Base-by-base conservation (phyloP, 2,113 vertebrate species). In the Eudyptes chrysolophus region DNA sequence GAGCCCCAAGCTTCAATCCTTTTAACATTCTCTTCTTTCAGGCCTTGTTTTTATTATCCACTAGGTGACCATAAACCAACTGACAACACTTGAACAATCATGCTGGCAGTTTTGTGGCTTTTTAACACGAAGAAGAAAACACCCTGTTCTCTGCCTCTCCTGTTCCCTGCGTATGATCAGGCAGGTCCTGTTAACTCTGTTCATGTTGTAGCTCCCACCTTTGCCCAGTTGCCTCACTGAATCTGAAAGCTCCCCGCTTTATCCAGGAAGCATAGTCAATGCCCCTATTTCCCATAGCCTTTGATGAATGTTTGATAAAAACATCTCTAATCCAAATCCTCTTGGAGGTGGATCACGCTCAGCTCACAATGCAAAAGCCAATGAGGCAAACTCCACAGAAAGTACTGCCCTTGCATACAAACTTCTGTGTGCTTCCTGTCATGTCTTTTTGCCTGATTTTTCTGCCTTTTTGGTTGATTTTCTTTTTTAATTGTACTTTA, bases 271-370 rank as follows among this genome's bases (percentile, higher is more conserved):
- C 11, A 30, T 1, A 49, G 22, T 7, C 44, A 80, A 18, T 77
- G 26, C 4, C 16, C 19, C 9, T 69, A 5, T 86, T 92, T 84
- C 74, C 44, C 38, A 27, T 2, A 80, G 58, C 18, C 51, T 90
- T 94, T 90, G 92, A 89, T 94, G 84, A 87, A 86, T 83, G 17
- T 89, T 95, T 93, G 36, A 95, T 83, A 72, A 71, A 76, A 87
- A 80, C 34, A 55, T 55, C 25, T 92, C 26, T 51, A 62, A 83
- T 13, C 4, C 32, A 85, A 82, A 54, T 62, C 49, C 15, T 80
- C 38, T 71, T 22, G 6, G 38, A 84, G 26, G 24, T 74, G 7
- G 54, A 48, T 92, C n/a, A 29, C 2, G 0, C 18, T 69, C 66
- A 72, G 19, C 40, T 85, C 65, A 75, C 32, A 80, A 27, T 34